Evolutionary conservation across 2,113 vertebrate species (phyloP).

Genomic region (Centropus unirufus): DNA sequence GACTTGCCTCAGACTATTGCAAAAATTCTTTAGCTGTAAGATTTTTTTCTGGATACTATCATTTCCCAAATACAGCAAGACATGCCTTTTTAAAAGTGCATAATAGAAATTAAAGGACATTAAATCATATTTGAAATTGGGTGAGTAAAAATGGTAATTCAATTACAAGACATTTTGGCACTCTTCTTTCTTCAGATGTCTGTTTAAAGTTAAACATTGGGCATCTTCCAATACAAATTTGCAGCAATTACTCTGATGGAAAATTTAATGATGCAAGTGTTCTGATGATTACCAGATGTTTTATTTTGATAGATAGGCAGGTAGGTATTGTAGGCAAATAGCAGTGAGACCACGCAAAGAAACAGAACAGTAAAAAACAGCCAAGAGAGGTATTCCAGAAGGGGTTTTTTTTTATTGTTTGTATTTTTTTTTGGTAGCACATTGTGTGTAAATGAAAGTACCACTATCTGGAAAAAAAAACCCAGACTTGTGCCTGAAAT

Average conservation of each 20-base stretch:
- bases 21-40: not conserved
- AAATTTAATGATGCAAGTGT: constrained; percentile 13
- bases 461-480: not conserved
- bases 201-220: constrained; percentile 23
- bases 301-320: constrained; percentile 4
- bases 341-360: not conserved
- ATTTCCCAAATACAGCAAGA: not conserved
- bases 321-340: not conserved
- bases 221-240: constrained; percentile 17
- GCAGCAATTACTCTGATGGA: constrained; percentile 23
- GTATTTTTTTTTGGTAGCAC: not conserved
- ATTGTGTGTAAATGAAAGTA: not conserved
- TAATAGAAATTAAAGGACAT: not conserved
- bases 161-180: constrained; percentile 14
- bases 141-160: constrained; percentile 34
- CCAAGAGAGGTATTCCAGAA: not conserved
- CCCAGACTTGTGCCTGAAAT: not conserved
- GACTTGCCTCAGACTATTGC: not conserved
- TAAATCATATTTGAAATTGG: not conserved
- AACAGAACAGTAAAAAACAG: not conserved
- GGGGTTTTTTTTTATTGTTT: too few relatives aligned
- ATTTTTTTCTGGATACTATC: not conserved
- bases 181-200: not conserved
- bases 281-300: constrained; percentile 43
- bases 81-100: not conserved